Evolutionary conservation across 2,888 invertebrate species (phyloP), one percentile per base, ranked within the genome.

Genomic region (Andrena camellia): DNA sequence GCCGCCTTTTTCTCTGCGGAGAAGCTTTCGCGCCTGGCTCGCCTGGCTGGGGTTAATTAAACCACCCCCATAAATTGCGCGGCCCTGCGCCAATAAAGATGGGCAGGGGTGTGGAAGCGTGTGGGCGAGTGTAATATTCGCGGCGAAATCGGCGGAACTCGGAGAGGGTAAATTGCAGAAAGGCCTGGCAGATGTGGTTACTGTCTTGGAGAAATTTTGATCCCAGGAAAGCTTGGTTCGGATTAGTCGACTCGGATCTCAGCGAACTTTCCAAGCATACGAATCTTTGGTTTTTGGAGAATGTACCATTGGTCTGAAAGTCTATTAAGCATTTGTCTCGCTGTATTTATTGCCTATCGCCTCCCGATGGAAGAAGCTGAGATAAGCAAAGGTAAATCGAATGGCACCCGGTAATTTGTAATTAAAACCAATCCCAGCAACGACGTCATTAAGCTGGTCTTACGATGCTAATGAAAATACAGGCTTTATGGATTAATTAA

Each of bases 401-500:
- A 67, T 48, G 62, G 69, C 50, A n/a, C 35, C 5, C 42, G 17
- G 69, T 80, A 62, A 73, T 69, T 73, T 23, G 74, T 70, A 80
- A 82, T 82, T 81, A 70, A 75, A 81, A 26, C 54, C 62, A 57
- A 59, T 63, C 8, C 42, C 33, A 13, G 29, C 62, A 57, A 71
- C 69, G 73, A 48, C 52, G 35, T 35, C 60, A 59, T 33, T 66
- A 60, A 80, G 54, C 17, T 66, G 57, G 75, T 62, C 70, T 75
- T 75, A 71, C 70, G 70, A 8, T 48, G 69, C 60, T 82, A 82
- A 82, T 82, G 81, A 82, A 82, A 82, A 75, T 75, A 71, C 67
- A 70, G 71, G 81, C 74, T 81, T 81, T 75, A 81, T 75, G 54
- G 81, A 82, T 82, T 81, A 81, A 82, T 82, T 81, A 82, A 81